Evolutionary conservation across 2,888 invertebrate species (phyloP), one percentile per base, ranked within the genome.

Genomic region (Eutolmus rufibarbis): DNA sequence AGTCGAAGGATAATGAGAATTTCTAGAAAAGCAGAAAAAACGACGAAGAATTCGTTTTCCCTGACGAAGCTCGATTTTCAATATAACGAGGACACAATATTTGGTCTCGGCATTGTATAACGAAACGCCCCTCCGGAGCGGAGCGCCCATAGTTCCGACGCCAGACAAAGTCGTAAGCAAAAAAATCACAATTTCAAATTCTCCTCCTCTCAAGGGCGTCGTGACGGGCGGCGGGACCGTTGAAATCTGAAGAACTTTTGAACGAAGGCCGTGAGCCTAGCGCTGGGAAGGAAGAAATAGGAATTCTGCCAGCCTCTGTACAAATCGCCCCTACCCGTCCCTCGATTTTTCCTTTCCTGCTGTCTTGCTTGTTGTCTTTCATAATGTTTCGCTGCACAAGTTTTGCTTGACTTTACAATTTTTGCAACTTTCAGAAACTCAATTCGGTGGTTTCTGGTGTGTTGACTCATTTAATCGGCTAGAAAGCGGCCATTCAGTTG

Each of bases 81-180:
- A 84, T 84, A 84, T 84, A 84, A 84, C 84, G 40, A 84, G 84
- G 84, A 84, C 84, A 84, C 84, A 84, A 84, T 84, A 84, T 84
- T 84, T 84, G 84, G 84, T 84, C 74, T 84, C 66, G 40, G 84
- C 19, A 40, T 81, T 81, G 81, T 81, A 81, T 81, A 56, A 56
- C 81, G 56, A 43, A 81, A 81, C 34, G 81, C 31, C 81, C 81
- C 81, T 81, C 14, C 81, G 34, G 8, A n/a, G 56, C 19, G 23
- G 81, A 76, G 81, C 46, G 16, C 46, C 34, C 51, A 51, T 81
- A 81, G 51, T 31, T 51, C 56, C 51, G 84, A 31, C 57, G 74
- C 84, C 84, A 84, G 84, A 84, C 84, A 84, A 84, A 84, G 84
- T 84, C 84, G 84, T 37, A 84, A 74, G 28, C 43, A 19, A 79